Evolutionary conservation across 2,888 invertebrate species (phyloP), one percentile per base, ranked within the genome.

Genomic region (Leptarthrus brevirostris): DNA sequence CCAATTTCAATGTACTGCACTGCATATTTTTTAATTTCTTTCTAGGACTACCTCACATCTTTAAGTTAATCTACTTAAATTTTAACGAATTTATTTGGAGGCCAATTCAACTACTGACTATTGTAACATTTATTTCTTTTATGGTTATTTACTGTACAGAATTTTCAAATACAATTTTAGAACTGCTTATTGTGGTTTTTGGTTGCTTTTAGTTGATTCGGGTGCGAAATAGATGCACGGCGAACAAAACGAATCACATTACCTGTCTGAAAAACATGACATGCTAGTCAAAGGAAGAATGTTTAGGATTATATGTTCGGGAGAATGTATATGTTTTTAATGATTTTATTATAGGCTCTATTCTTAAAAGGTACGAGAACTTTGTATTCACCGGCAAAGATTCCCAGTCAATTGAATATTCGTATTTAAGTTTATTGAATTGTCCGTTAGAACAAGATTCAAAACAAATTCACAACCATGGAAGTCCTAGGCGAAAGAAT

Each of bases 401-500:
- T 70, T 83, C 85, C 18, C 77, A 78, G 73, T 81, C 86, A 30
- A 85, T 88, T 10, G 84, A 83, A 18, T 81, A 85, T 18, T 86
- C 81, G 78, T 64, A 52, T 40, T n/a, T 75, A 26, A 22, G 64
- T 10, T 6, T 10, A 40, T 30, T 82, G 56, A 79, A 82, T 58
- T 84, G 86, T 72, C 58, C 80, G 1, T 74, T 81, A 1, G 81
- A 82, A 12, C 77, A 80, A 12, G 79, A 79, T 40, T 83, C 86
- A 61, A 85, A 86, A 77, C 87, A 89, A 75, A 79, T 90, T 30
- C n/a, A n/a, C n/a, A n/a, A n/a, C n/a, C n/a, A n/a, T n/a, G n/a
- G n/a, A n/a, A n/a, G n/a, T n/a, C n/a, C n/a, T n/a, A n/a, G n/a
- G n/a, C n/a, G n/a, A n/a, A n/a, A n/a, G n/a, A n/a, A n/a, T n/a